These are phyloP conservation scores for Drosophila dives DNA, from an alignment of 2,888 invertebrate genomes.

Conservation along the genomic window DNA sequence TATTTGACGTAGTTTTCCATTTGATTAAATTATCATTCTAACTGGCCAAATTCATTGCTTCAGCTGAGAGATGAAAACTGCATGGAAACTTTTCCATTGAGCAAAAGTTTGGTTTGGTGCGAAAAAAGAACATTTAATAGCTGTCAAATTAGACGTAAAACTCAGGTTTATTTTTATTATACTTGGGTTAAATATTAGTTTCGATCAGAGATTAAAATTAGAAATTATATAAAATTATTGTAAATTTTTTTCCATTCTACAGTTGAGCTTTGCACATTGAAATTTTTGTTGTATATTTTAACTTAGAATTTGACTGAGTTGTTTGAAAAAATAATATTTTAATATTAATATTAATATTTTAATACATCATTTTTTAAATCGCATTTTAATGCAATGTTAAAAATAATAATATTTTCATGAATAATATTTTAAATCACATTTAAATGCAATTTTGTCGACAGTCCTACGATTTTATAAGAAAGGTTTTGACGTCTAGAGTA, in stretches of 20 bases:
- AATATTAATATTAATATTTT: no score
- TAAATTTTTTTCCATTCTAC: not conserved
- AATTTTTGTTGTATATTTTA: not conserved
- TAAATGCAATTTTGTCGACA: not conserved
- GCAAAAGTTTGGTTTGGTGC: not conserved
- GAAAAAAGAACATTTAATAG: not conserved
- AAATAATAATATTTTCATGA: no score
- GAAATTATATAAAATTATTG: not conserved
- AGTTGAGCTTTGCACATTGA: not conserved
- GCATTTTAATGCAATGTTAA: no score
- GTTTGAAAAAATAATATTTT: no score
- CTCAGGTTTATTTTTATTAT: not conserved
- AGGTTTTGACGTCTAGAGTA: not conserved
- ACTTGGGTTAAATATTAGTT: not conserved
- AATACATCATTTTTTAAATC: no score
- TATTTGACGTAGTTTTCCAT: constrained; percentile 75
- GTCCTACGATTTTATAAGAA: not conserved
- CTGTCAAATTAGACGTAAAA: not conserved
- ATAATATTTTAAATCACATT: not conserved
- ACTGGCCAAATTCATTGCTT: constrained; percentile 32
- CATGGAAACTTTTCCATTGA: constrained; percentile 12
- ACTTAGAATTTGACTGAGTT: not conserved
- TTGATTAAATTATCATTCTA: constrained; percentile 73
- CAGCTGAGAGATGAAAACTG: constrained; percentile 11
- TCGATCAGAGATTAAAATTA: not conserved